Evolutionary conservation across 1,140 invertebrate species (phyloP).

Genomic region (Amphibalanus amphitrite): DNA sequence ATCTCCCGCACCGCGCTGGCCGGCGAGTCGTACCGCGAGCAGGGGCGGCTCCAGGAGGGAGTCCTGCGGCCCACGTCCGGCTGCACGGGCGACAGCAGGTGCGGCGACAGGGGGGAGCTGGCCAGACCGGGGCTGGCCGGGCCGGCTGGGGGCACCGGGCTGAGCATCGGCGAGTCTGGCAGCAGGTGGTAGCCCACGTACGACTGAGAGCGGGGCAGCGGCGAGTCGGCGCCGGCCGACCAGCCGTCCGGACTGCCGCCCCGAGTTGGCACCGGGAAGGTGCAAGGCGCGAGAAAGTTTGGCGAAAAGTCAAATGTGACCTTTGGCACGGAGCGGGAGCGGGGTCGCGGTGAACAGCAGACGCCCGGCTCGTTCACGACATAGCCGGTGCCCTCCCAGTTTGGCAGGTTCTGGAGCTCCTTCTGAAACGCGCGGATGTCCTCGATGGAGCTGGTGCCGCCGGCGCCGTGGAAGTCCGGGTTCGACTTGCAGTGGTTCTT

Average conservation of each 20-base stretch:
- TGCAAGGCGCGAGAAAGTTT: conserved; percentile 25
- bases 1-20: conserved; percentile 26
- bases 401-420: conserved; percentile 35
- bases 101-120: not conserved
- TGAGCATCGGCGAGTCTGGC: not conserved
- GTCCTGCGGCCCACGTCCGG: not conserved
- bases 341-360: conserved; percentile 24
- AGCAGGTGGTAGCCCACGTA: not conserved
- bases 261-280: not conserved
- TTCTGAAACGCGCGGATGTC: conserved; percentile 35
- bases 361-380: conserved; percentile 21
- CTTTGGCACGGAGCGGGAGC: conserved; percentile 34
- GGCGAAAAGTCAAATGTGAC: conserved; percentile 30
- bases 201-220: not conserved
- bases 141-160: not conserved
- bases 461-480: not conserved
- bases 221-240: not conserved
- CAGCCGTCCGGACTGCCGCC: not conserved
- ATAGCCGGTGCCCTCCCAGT: conserved; percentile 23
- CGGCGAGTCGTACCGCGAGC: conserved; percentile 26
- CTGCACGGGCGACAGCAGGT: not conserved
- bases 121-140: not conserved
- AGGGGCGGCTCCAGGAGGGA: conserved; percentile 4
- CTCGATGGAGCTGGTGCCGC: conserved; percentile 16
- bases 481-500: not conserved